Evolutionary conservation across 1,140 invertebrate species (phyloP), one percentile per base, ranked within the genome.

Genomic region (Calycopis cecrops): DNA sequence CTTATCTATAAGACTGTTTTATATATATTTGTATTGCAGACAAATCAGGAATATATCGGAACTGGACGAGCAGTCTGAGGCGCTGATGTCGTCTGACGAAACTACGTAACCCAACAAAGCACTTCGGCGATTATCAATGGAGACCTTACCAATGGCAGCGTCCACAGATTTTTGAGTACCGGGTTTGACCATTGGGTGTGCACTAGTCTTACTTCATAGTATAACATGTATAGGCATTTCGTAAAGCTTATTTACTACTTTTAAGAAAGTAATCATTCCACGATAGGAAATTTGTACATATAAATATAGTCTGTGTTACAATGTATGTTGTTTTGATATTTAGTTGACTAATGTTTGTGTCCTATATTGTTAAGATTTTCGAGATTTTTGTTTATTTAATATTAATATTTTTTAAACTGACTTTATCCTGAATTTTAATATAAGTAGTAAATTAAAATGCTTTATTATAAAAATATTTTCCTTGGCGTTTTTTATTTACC

Each of bases 21-120:
- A n/a, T n/a, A n/a, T n/a, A n/a, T n/a, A n/a, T n/a, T n/a, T 61
- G 14, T 48, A 58, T 57, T 49, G 16, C 69, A 85, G 79, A 42
- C 64, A 67, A 48, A 76, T 85, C 70, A 66, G 82, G 62, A 83
- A 80, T 59, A 76, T 82, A 48, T 71, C 80, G 2, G 82, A 86
- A 12, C 51, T 86, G 47, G 83, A 86, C 60, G 83, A 86, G 50
- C 83, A 86, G 18, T 79, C 80, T 4, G 80, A 86, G 64, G 83
- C 83, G 6, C 62, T 86, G 55, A 86, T 86, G 74, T 76, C 80
- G 3, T 70, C 81, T 0, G 83, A 86, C 40, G 83, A 86, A 52
- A 77, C 73, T 4, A 86, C 83, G 77, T 86, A 86, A 65, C 77
- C 55, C 49, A 34, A 55, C 28, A 55, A 14, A 57, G 18, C 42